phyloP scores from a whole-genome alignment of 2,888 invertebrate species.

The Torymus aiolomorphi region DNA sequence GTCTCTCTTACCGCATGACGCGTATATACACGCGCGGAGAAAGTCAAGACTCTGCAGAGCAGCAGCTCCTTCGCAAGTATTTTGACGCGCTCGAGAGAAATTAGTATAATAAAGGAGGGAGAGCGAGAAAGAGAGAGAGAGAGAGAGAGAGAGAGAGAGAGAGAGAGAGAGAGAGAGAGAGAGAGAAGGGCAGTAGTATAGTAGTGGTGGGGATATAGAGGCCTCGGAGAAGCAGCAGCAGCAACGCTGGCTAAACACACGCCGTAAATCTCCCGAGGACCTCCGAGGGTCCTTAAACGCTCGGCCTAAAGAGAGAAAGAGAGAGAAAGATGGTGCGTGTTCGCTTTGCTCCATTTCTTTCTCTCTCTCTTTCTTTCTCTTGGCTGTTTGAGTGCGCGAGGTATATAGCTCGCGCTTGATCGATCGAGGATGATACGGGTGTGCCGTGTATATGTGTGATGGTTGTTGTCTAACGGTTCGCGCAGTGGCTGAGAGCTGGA shows the following conservation, averaged over 20 bases:
- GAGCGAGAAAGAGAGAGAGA: no score
- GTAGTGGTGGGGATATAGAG: background rate
- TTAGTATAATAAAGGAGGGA: slow-evolving; percentile 74
- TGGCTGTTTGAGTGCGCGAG: no score
- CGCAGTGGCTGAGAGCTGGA: no score
- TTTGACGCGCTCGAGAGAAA: slow-evolving; percentile 73
- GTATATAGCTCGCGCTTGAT: no score
- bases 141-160: no score
- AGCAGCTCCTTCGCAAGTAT: slow-evolving; percentile 68
- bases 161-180: no score
- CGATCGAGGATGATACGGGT: no score
- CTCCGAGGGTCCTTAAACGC: slow-evolving; percentile 62
- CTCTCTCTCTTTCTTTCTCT: background rate
- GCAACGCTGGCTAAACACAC: slow-evolving; percentile 71
- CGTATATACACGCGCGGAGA: slow-evolving; percentile 46
- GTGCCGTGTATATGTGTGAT: no score
- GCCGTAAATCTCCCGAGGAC: slow-evolving; percentile 71
- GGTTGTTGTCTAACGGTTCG: no score
- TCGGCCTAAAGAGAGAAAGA: slow-evolving; percentile 5
- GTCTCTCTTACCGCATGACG: slow-evolving; percentile 8
- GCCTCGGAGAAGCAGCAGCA: slow-evolving; percentile 58
- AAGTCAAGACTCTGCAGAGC: slow-evolving; percentile 22
- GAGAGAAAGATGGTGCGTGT: slow-evolving; percentile 47
- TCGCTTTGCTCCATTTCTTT: slow-evolving; percentile 8
- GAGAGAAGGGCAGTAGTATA: slow-evolving; percentile 37